Evolutionary conservation across 1,140 invertebrate species (phyloP).

Genomic region (Nixonia krombeini): DNA sequence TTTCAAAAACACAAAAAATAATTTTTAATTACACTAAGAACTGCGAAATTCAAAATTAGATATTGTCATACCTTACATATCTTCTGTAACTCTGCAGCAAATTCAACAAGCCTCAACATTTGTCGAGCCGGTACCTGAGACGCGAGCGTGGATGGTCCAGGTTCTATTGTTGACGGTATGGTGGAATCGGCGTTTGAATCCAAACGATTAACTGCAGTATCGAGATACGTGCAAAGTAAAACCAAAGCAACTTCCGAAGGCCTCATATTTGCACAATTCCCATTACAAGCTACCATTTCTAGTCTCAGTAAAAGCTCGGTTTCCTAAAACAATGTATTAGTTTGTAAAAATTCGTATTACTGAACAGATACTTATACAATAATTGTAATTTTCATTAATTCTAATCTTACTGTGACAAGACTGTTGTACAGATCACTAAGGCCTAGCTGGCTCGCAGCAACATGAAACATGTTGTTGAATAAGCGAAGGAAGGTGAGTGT

Average conservation of each 20-base stretch:
- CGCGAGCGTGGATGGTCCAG: slow-evolving; percentile 42
- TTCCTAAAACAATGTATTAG: slow-evolving; percentile 60
- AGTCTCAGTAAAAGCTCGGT: slow-evolving; percentile 77
- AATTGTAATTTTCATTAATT: too few relatives aligned
- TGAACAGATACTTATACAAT: neutral
- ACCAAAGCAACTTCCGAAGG: slow-evolving; percentile 80
- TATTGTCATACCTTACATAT: slow-evolving; percentile 78
- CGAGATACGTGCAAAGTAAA: slow-evolving; percentile 77
- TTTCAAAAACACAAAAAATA: slow-evolving; percentile 1
- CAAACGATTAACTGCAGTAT: slow-evolving; percentile 67
- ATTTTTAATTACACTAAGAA: too few relatives aligned
- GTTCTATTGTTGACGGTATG: slow-evolving; percentile 13
- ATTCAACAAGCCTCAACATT: slow-evolving; percentile 73
- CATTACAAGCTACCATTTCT: slow-evolving; percentile 81
- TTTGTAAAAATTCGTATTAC: slow-evolving; percentile 1
- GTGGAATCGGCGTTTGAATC: slow-evolving; percentile 44
- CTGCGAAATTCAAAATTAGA: too few relatives aligned
- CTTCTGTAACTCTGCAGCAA: slow-evolving; percentile 74
- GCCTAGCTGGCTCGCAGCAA: slow-evolving; percentile 70
- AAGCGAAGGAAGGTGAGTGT: slow-evolving; percentile 78
- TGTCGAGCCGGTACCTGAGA: slow-evolving; percentile 50
- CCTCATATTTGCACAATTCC: slow-evolving; percentile 77
- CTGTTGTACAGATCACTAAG: slow-evolving; percentile 68
- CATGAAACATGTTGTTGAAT: slow-evolving; percentile 75
- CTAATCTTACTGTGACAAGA: slow-evolving; percentile 57